Conservation (phyloP, 2,113 vertebrate genomes). For the Bothrops jararaca region DNA sequence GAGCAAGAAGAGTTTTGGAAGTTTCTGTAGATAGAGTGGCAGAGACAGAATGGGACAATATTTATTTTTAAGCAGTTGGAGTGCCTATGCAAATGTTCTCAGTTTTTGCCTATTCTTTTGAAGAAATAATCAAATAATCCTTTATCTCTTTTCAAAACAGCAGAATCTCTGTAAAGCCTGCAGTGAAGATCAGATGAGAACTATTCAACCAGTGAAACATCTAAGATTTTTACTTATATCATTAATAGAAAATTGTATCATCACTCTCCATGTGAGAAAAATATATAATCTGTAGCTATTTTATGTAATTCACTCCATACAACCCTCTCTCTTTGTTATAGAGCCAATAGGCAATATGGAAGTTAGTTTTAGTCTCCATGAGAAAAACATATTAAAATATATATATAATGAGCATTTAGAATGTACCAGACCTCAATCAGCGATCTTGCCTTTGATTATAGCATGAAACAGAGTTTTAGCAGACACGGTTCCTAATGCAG, state of each 20-base stretch:
- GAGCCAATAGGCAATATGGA: not conserved
- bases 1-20: not conserved
- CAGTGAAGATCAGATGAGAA: not conserved
- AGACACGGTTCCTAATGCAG: not conserved
- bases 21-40: not conserved
- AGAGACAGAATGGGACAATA: not conserved
- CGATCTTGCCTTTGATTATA: not conserved
- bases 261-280: not conserved
- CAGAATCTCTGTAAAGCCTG: not conserved
- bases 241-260: not conserved
- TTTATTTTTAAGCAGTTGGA: not conserved
- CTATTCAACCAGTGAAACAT: not conserved
- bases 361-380: not conserved
- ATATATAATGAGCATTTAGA: not conserved
- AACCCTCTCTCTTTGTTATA: not conserved
- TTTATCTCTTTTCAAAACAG: not conserved
- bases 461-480: not conserved
- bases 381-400: not conserved
- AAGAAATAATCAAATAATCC: not conserved
- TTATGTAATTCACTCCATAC: not conserved
- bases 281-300: not conserved
- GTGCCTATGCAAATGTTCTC: not conserved
- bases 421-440: not conserved
- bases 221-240: not conserved
- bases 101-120: not conserved